Conservation (phyloP, 2,113 vertebrate species). For the Phasianus colchicus region DNA sequence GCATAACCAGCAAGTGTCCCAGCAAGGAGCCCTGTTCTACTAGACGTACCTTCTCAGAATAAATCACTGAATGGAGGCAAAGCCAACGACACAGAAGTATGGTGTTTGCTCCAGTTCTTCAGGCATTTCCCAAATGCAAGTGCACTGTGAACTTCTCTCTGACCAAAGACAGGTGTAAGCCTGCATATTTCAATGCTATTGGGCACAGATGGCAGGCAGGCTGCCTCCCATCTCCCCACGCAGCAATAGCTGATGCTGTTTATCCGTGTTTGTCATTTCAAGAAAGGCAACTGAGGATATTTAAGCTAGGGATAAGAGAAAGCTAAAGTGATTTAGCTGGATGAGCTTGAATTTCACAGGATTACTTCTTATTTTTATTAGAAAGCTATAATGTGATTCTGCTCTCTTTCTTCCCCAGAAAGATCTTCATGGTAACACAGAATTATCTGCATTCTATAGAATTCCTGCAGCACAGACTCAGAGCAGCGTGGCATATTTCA, state of each 20-base stretch:
- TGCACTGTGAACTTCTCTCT: background rate
- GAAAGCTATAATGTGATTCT: slow-evolving; percentile 33
- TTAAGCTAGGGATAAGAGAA: slow-evolving; percentile 2
- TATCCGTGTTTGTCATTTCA: background rate
- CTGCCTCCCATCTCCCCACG: background rate
- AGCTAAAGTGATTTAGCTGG: slow-evolving; percentile 57
- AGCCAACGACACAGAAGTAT: background rate
- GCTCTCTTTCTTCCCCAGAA: background rate
- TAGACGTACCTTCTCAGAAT: background rate
- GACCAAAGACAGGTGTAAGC: background rate
- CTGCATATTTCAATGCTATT: background rate
- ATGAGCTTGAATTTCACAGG: slow-evolving; percentile 66
- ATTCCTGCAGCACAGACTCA: slow-evolving; percentile 28
- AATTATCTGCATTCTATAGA: slow-evolving; percentile 6
- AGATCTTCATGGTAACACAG: slow-evolving; percentile 29
- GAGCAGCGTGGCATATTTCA: background rate
- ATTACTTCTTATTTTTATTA: slow-evolving; percentile 70
- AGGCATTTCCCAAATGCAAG: background rate
- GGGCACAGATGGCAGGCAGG: background rate
- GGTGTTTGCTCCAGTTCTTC: rapidly evolving
- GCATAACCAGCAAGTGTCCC: background rate
- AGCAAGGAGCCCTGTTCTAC: background rate
- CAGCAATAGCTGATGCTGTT: background rate
- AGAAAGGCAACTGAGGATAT: background rate
- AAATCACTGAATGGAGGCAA: background rate